phyloP scores from a whole-genome alignment of 2,797 vertebrate genomes.

The Erethizon dorsatum region DNA sequence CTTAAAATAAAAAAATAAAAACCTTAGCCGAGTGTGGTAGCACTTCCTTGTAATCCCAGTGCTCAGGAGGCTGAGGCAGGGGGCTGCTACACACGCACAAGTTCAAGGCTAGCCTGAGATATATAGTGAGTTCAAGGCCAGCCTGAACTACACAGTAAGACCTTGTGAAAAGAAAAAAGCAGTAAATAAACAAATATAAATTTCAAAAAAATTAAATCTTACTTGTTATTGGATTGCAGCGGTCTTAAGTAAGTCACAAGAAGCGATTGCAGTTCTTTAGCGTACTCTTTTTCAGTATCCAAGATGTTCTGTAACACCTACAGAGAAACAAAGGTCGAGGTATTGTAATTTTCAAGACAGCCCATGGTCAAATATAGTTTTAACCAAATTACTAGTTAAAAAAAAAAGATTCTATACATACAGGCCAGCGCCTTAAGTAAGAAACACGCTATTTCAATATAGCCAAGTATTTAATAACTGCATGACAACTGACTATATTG shows the following conservation, averaged over 20 bases:
- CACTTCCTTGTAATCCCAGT: neutral
- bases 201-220: conserved; percentile 87
- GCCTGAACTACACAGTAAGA: neutral
- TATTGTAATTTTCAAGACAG: conserved; percentile 21
- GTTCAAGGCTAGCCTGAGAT: neutral
- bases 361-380: neutral
- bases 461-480: conserved; percentile 34
- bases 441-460: conserved; percentile 65
- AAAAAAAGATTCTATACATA: neutral
- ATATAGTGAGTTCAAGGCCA: neutral
- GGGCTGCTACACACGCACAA: neutral
- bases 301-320: conserved; percentile 99
- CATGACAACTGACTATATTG: neutral
- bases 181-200: neutral
- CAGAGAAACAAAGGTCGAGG: conserved; percentile 82
- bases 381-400: neutral
- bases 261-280: conserved; percentile 96
- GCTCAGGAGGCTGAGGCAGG: neutral
- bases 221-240: conserved; percentile 97
- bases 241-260: conserved; percentile 96
- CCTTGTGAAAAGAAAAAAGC: neutral
- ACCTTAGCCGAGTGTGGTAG: neutral
- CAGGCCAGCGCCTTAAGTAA: neutral
- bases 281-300: conserved; percentile 97
- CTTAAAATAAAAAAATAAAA: conserved; percentile 58